phyloP scores from a whole-genome alignment of 2,113 vertebrate species.

The Apteryx mantelli region DNA sequence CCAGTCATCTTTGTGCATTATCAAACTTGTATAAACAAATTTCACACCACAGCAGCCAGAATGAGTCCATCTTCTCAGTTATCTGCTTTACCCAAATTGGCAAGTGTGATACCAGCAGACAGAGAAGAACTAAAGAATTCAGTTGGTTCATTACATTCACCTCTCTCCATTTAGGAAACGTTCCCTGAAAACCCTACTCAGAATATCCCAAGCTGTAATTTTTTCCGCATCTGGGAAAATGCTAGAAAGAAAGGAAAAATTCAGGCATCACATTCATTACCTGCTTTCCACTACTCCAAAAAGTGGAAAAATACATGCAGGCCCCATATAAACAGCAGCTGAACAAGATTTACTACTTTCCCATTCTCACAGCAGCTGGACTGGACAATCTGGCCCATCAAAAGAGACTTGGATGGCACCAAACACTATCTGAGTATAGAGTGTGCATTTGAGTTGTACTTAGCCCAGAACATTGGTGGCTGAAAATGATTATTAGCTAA shows the following conservation, averaged over 20 bases:
- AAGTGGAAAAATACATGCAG: not conserved
- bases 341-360: not conserved
- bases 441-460: not conserved
- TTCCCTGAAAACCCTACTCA: not conserved
- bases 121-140: not conserved
- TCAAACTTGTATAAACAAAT: not conserved
- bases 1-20: not conserved
- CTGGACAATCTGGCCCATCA: not conserved
- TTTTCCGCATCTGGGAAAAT: not conserved
- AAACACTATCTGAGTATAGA: not conserved
- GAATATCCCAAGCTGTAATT: not conserved
- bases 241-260: not conserved
- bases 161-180: not conserved
- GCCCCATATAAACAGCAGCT: not conserved
- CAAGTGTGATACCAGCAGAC: not conserved
- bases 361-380: not conserved
- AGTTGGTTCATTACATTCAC: not conserved
- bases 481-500: not conserved
- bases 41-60: not conserved
- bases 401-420: not conserved
- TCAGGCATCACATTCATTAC: not conserved
- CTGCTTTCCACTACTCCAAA: not conserved
- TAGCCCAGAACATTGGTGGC: not conserved
- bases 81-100: not conserved
- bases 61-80: not conserved